Evolutionary conservation across 2,113 vertebrate genomes (phyloP).

Genomic region (Microcebus murinus): DNA sequence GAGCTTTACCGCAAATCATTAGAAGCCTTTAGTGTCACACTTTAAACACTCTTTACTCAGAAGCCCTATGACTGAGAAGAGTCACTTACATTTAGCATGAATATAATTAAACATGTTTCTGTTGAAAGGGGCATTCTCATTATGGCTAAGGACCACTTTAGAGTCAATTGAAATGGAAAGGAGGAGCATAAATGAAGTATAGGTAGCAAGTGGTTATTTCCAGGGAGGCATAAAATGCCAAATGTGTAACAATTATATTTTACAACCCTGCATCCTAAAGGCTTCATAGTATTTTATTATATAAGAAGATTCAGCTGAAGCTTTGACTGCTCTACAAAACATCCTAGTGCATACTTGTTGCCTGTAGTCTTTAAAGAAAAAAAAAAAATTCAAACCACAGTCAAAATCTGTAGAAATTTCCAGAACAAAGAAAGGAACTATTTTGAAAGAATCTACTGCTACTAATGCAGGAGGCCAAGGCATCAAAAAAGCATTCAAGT

Average conservation of each 20-base stretch:
- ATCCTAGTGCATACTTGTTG: not conserved
- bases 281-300: slow-evolving; percentile 77
- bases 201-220: slow-evolving; percentile 85
- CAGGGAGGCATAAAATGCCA: slow-evolving; percentile 84
- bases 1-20: slow-evolving; percentile 73
- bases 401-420: slow-evolving; percentile 14
- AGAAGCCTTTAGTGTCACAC: slow-evolving; percentile 78
- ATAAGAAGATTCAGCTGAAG: slow-evolving; percentile 67
- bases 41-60: slow-evolving; percentile 80
- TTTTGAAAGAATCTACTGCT: not conserved
- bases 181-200: slow-evolving; percentile 76
- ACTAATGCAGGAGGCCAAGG: not conserved
- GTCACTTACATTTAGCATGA: slow-evolving; percentile 81
- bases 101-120: slow-evolving; percentile 85
- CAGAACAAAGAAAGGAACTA: not conserved
- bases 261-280: slow-evolving; percentile 81
- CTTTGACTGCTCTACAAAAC: not conserved
- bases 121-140: slow-evolving; percentile 87
- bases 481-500: not conserved
- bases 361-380: not conserved
- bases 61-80: slow-evolving; percentile 84
- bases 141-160: slow-evolving; percentile 85
- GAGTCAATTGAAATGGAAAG: slow-evolving; percentile 84
- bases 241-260: slow-evolving; percentile 85
- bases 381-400: not conserved